phyloP scores from a whole-genome alignment of 53 echinoderm and acorn worm species.

The Temnopleurus reevesii region DNA sequence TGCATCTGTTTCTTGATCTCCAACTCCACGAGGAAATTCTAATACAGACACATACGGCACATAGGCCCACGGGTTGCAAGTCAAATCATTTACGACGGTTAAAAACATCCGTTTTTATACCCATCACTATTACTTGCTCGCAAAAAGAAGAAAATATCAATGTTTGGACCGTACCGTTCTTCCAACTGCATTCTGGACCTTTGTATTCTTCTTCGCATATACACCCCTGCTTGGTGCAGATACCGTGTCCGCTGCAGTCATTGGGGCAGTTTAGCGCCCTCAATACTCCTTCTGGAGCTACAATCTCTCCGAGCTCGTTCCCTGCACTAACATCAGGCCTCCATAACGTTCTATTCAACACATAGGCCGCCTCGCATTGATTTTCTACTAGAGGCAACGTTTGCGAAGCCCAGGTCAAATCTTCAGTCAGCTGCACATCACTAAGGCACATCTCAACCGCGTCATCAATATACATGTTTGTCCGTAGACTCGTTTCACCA shows the following conservation, averaged over 20 bases:
- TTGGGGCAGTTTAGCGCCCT: constrained; percentile 83
- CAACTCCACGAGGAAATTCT: too few species aligned
- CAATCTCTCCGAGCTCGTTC: constrained; percentile 48
- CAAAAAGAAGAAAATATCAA: too few species aligned
- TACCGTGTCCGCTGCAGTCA: constrained; percentile 81
- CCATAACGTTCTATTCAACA: constrained; percentile 72
- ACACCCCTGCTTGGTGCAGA: constrained; percentile 78
- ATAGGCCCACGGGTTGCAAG: too few species aligned
- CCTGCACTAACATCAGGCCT: constrained; percentile 27
- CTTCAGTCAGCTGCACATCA: constrained; percentile 91
- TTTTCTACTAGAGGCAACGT: constrained; percentile 85
- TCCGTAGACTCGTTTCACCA: constrained; percentile 59
- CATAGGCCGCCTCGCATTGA: constrained; percentile 83
- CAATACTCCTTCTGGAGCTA: constrained; percentile 62
- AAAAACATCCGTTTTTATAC: too few species aligned
- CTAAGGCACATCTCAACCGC: constrained; percentile 86
- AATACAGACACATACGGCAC: too few species aligned
- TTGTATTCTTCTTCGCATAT: constrained; percentile 67
- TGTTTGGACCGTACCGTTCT: too few species aligned
- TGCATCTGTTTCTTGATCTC: too few species aligned
- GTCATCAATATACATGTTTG: constrained; percentile 84
- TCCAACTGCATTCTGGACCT: constrained; percentile 71
- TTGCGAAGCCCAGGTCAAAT: constrained; percentile 82
- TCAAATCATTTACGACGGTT: too few species aligned
- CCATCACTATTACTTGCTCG: too few species aligned